Base-by-base conservation (phyloP, 2,888 invertebrate genomes). In the Hylaea fasciaria region DNA sequence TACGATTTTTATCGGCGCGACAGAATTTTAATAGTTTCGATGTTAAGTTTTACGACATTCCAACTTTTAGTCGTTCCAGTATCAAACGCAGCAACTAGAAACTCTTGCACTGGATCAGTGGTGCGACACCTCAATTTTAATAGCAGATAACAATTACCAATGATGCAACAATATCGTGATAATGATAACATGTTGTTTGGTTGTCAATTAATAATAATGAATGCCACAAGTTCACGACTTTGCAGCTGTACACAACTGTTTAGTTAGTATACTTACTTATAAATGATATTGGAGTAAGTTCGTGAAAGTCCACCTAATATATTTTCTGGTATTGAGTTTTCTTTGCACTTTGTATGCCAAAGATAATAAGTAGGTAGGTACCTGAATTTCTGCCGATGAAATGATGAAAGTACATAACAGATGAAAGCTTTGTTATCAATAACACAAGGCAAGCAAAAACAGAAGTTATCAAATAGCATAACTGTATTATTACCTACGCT, bases 161-260 rank as follows among this genome's bases (percentile, higher is more conserved):
- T 40, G 48, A 72, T 64, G 77, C 71, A 69, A 71, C 56, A 61
- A 66, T 22, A 22, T 61, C 67, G 47, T 57, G 65, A 69, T 74
- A 62, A 62, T 65, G 63, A 65, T 57, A 51, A 47, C 41, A 32
- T 46, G 32, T 40, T 47, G 12, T n/a, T 48, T 48, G 44, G 16
- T 43, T 43, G 17, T 5, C 4, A 39, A 39, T n/a, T 9, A 4
- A 43, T 43, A 32, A 44, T 44, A 46, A 46, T 22, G 2, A 28
- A 13, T 47, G 32, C 16, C 13, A 29, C 41, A 41, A 16, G 12
- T 7, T 13, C 44, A 22, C 22, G 12, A 37, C 37, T 37, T 10
- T 37, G 12, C 37, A 35, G 9, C 10, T 35, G 11, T 5, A 35
- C 9, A 5, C 3, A 35, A 8, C 9, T 35, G 35, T 9, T 39